These are phyloP conservation scores for Picathartes gymnocephalus DNA, from an alignment of 2,113 vertebrate species.

Conservation along the genomic window DNA sequence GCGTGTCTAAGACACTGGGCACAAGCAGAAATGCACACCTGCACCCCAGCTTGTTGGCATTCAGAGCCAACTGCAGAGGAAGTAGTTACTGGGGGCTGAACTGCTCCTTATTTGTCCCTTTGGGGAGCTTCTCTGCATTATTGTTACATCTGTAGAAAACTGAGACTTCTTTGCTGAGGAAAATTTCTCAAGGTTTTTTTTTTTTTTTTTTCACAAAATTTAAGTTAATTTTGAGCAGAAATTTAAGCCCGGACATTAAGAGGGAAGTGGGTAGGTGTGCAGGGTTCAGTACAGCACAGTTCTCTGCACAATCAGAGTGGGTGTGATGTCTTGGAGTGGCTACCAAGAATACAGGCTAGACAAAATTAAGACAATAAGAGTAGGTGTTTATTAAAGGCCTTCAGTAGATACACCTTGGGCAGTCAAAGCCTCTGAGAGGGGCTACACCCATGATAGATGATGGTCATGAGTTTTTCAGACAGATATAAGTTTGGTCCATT, in stretches of 20 bases:
- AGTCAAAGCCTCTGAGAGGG: no score
- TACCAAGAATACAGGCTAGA: no score
- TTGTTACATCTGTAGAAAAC: not conserved
- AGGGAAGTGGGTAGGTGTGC: not conserved
- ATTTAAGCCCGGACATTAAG: not conserved
- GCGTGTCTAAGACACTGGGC: rapidly evolving
- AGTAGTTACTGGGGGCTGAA: not conserved
- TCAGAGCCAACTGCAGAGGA: not conserved
- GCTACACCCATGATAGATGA: no score
- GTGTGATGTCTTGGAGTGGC: no score
- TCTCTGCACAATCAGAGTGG: not conserved
- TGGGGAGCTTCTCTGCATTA: not conserved
- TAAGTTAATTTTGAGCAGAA: not conserved
- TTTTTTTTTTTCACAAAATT: not conserved
- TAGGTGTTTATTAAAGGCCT: no score
- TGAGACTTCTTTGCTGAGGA: not conserved
- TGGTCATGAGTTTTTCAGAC: no score
- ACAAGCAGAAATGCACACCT: not conserved
- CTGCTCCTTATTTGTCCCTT: not conserved
- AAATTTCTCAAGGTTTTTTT: not conserved
- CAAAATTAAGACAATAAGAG: no score
- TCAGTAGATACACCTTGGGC: no score
- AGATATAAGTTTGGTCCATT: no score
- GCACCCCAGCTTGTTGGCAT: not conserved
- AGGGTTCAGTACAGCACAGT: not conserved